These are phyloP conservation scores for Caenorhabditis doughertyi DNA, from an alignment of 2,888 invertebrate species.

Conservation along the genomic window DNA sequence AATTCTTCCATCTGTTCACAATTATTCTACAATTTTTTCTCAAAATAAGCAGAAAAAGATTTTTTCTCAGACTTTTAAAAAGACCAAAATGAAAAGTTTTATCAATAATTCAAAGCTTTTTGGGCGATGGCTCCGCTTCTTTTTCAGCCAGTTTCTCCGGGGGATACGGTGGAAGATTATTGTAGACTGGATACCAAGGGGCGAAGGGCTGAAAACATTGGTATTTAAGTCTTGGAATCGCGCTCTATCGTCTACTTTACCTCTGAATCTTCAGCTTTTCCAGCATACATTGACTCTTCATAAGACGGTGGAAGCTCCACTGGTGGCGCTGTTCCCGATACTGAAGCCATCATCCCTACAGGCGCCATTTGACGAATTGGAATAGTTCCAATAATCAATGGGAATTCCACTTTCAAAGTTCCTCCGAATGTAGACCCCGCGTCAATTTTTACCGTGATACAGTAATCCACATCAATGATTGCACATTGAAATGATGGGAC, in stretches of 20 bases:
- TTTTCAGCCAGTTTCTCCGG: no score
- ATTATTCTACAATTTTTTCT: no score
- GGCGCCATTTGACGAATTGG: neutral
- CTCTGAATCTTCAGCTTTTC: slow-evolving; percentile 36
- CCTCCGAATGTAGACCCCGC: neutral
- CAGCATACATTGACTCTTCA: slow-evolving; percentile 46
- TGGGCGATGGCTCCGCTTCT: no score
- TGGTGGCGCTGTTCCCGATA: slow-evolving; percentile 19
- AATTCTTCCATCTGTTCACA: no score
- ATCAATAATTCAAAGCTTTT: no score
- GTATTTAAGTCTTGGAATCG: no score
- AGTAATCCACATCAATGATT: neutral
- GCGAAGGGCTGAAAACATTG: slow-evolving; percentile 51
- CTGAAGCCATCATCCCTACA: neutral
- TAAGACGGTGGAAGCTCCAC: slow-evolving; percentile 47
- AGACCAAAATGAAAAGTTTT: no score
- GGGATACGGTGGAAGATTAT: slow-evolving; percentile 24
- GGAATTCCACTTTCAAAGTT: neutral
- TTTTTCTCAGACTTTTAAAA: no score
- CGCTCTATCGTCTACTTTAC: no score
- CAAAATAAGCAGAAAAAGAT: no score
- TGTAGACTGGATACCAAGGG: slow-evolving; percentile 60
- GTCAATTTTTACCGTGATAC: neutral
- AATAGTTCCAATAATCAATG: slow-evolving; percentile 14
- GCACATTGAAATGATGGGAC: neutral